These are phyloP conservation scores for Myotis planiceps DNA, from an alignment of 2,797 vertebrate genomes.

Conservation along the genomic window DNA sequence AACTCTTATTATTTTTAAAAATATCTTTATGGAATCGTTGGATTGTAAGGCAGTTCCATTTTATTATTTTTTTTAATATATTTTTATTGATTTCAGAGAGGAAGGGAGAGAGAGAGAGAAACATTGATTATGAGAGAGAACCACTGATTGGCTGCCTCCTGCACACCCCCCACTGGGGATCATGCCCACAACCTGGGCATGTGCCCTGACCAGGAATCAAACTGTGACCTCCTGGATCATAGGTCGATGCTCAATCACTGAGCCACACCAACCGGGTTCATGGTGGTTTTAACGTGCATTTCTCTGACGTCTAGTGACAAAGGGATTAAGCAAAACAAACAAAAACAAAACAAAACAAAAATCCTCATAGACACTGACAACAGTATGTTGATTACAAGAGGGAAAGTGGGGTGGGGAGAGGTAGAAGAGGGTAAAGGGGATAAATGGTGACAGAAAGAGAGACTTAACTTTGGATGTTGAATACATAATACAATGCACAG, in stretches of 20 bases:
- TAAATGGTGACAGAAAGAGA: neutral
- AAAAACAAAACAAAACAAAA: neutral
- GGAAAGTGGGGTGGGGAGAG: neutral
- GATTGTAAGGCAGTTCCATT: neutral
- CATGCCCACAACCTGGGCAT: no score
- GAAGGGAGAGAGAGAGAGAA: no score
- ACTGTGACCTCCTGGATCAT: no score
- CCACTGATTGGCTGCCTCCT: no score
- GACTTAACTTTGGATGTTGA: neutral
- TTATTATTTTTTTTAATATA: neutral
- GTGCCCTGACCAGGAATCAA: no score
- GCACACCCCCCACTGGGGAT: no score
- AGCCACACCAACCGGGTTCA: no score
- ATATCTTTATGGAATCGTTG: neutral
- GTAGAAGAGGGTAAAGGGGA: neutral
- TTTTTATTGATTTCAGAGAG: no score
- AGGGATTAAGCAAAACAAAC: neutral
- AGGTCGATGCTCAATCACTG: no score
- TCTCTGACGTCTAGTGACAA: neutral
- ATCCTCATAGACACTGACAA: neutral
- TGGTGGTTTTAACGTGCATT: neutral
- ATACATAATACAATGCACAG: neutral
- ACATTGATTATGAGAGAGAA: no score
- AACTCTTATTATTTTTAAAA: neutral
- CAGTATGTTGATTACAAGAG: neutral